Conservation (phyloP, 2,888 invertebrate species). For the Nomada goodeniana region DNA sequence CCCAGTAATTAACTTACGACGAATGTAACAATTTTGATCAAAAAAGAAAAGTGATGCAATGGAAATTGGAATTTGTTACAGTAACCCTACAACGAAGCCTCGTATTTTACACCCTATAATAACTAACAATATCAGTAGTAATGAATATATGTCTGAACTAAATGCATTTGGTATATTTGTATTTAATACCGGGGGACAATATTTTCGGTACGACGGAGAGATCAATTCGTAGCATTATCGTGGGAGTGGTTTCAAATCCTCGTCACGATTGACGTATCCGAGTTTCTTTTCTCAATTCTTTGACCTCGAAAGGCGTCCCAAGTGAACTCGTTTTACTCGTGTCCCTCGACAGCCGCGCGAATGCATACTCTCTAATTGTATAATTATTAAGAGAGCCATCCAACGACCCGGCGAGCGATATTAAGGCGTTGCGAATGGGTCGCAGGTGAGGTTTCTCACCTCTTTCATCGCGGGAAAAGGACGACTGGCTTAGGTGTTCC, state of each 20-base stretch:
- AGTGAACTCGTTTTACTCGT: slow-evolving; percentile 49
- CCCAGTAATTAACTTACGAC: too few species aligned
- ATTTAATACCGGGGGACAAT: too few species aligned
- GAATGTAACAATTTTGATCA: too few species aligned
- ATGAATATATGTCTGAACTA: background rate
- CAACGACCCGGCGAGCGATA: background rate
- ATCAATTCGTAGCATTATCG: slow-evolving; percentile 31
- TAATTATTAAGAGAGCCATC: slow-evolving; percentile 37
- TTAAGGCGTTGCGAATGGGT: slow-evolving; percentile 17
- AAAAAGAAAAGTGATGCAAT: too few species aligned
- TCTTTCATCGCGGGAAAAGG: slow-evolving; percentile 12
- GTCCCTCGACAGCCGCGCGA: slow-evolving; percentile 33
- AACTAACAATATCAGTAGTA: too few species aligned
- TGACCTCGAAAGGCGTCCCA: slow-evolving; percentile 43
- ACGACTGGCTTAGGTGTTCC: background rate
- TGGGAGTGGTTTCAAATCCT: slow-evolving; percentile 45
- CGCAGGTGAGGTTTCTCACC: slow-evolving; percentile 9
- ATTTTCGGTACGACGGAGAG: slow-evolving; percentile 24
- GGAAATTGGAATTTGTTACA: too few species aligned
- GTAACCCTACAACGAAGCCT: too few species aligned
- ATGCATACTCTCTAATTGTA: slow-evolving; percentile 52
- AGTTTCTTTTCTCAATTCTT: slow-evolving; percentile 51
- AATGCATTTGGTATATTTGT: too few species aligned
- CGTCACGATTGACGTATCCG: slow-evolving; percentile 12
- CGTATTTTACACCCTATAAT: too few species aligned